These are phyloP conservation scores for Mallateleia sp. DNA, from an alignment of 2,888 invertebrate species.

Conservation along the genomic window DNA sequence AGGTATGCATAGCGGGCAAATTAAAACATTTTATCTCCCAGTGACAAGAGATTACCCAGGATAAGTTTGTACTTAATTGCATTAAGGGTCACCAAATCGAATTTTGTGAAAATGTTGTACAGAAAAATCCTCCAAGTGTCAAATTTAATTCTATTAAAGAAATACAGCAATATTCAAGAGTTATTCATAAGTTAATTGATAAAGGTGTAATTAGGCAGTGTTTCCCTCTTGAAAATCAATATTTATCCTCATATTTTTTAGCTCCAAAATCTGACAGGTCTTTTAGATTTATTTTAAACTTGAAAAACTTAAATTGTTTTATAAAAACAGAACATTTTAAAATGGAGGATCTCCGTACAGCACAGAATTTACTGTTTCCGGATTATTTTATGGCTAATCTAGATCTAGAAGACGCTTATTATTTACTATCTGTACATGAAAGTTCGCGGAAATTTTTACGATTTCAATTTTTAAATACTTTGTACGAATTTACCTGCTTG, in stretches of 20 bases:
- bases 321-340: conserved; percentile 54
- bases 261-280: conserved; percentile 41
- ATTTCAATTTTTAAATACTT: conserved; percentile 58
- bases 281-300: conserved; percentile 43
- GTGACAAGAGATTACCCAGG: conserved; percentile 18
- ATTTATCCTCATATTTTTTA: conserved; percentile 50
- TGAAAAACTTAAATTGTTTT: conserved; percentile 46
- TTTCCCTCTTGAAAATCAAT: conserved; percentile 23
- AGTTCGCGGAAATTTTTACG: conserved; percentile 69
- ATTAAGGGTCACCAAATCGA: conserved; percentile 16
- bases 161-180: too few species aligned
- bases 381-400: conserved; percentile 51
- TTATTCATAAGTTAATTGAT: neutral
- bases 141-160: too few species aligned
- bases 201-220: conserved; percentile 50
- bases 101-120: neutral
- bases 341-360: conserved; percentile 59
- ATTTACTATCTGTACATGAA: conserved; percentile 51
- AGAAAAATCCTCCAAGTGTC: too few species aligned
- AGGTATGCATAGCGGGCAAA: conserved; percentile 20
- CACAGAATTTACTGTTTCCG: conserved; percentile 21
- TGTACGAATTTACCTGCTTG: conserved; percentile 73
- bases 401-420: conserved; percentile 72
- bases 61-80: conserved; percentile 9
- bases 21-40: conserved; percentile 4